These are phyloP conservation scores for Spheniscus humboldti DNA, from an alignment of 2,797 vertebrate genomes.

Conservation along the genomic window DNA sequence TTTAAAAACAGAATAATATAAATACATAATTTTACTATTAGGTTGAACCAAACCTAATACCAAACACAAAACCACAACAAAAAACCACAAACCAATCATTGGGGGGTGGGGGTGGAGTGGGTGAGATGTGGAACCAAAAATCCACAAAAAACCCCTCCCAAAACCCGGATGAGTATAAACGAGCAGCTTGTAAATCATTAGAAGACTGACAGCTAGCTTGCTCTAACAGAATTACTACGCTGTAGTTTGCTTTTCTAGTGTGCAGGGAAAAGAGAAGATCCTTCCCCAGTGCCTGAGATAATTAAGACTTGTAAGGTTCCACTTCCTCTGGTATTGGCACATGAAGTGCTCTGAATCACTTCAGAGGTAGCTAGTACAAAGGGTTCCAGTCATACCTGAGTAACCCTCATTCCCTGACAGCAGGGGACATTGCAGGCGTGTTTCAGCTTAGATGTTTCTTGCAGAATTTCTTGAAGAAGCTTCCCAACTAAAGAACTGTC, in stretches of 20 bases:
- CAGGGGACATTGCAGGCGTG: fast-evolving
- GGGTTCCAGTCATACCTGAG: not conserved
- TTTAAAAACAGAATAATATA: not conserved
- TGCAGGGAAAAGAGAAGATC: not conserved
- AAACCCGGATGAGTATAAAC: not conserved
- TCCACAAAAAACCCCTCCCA: not conserved
- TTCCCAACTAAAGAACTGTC: not conserved
- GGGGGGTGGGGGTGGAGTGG: too few species aligned
- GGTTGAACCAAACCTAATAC: not conserved
- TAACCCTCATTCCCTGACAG: not conserved
- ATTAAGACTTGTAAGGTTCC: not conserved
- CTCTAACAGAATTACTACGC: not conserved
- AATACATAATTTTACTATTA: not conserved
- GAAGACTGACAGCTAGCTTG: not conserved
- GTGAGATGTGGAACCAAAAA: not conserved
- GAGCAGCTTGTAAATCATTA: not conserved
- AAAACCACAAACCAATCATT: not conserved
- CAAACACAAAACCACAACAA: not conserved
- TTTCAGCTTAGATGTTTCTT: not conserved
- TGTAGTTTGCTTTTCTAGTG: not conserved
- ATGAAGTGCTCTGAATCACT: not conserved
- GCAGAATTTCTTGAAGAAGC: not conserved
- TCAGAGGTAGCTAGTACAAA: not conserved
- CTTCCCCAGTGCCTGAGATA: not conserved
- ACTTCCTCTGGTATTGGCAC: not conserved